Percentiles rank a stretch among this genome's conserved stretches.
phyloP scores from a whole-genome alignment of 2,113 vertebrate species.

The Mixornis gularis region DNA sequence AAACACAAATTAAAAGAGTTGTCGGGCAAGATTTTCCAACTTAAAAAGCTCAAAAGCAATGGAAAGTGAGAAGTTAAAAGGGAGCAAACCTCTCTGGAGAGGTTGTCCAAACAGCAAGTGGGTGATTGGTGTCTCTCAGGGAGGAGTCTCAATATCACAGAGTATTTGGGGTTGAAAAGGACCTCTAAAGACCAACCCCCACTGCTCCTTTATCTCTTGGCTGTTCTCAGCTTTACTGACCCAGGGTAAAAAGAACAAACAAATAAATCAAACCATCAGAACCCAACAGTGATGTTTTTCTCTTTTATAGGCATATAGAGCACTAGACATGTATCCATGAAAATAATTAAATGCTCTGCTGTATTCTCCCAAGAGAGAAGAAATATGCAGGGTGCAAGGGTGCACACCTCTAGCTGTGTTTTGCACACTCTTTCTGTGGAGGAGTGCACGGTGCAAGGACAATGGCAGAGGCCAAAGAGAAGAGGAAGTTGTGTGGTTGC shows the following conservation, averaged over 20 bases:
- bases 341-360: background rate
- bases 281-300: background rate
- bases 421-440: background rate
- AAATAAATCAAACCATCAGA: background rate
- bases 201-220: background rate
- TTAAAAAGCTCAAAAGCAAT: background rate
- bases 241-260: background rate
- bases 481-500: background rate
- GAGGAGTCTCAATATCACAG: background rate
- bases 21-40: background rate
- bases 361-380: background rate
- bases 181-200: background rate
- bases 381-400: background rate
- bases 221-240: background rate
- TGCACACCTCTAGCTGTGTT: background rate
- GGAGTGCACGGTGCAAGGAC: background rate
- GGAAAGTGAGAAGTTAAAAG: background rate
- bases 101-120: background rate
- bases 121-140: background rate
- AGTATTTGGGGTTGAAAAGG: background rate
- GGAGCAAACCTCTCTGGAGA: background rate
- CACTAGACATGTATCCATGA: fast-evolving
- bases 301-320: background rate
- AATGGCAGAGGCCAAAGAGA: background rate
- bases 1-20: background rate